Evolutionary conservation across 2,113 vertebrate genomes (phyloP).

Genomic region (Tympanuchus pallidicinctus): DNA sequence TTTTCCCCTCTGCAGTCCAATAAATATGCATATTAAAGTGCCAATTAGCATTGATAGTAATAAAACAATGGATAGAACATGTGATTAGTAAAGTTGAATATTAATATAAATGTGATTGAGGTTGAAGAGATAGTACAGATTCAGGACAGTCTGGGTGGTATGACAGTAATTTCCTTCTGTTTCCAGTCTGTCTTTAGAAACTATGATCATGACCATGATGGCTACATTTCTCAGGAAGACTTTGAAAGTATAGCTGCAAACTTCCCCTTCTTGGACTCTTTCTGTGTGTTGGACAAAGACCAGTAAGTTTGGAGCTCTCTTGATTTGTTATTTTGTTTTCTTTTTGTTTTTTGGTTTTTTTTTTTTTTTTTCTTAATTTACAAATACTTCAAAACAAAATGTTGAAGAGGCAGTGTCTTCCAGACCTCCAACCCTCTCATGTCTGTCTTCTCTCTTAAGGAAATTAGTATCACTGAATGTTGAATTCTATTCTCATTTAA

Average conservation of each 20-base stretch:
- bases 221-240: constrained; percentile 97
- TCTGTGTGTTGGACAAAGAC: constrained; percentile 97
- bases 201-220: constrained; percentile 95
- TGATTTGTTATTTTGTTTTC: not conserved
- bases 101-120: not conserved
- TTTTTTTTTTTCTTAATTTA: not conserved
- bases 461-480: not conserved
- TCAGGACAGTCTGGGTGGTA: not conserved
- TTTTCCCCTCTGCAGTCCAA: not conserved
- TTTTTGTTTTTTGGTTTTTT: not conserved
- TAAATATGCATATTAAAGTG: not conserved
- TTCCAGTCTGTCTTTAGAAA: constrained; percentile 97
- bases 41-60: not conserved
- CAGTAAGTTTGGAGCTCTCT: constrained; percentile 85
- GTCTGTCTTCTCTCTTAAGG: not conserved
- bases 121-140: not conserved
- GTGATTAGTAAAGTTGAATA: not conserved
- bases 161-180: not conserved
- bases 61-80: not conserved
- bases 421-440: not conserved
- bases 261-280: constrained; percentile 97
- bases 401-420: not conserved
- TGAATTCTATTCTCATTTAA: not conserved
- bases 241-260: constrained; percentile 97
- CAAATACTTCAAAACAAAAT: not conserved